Evolutionary conservation across 2,113 vertebrate genomes (phyloP).

Genomic region (Neolamprologus longior): DNA sequence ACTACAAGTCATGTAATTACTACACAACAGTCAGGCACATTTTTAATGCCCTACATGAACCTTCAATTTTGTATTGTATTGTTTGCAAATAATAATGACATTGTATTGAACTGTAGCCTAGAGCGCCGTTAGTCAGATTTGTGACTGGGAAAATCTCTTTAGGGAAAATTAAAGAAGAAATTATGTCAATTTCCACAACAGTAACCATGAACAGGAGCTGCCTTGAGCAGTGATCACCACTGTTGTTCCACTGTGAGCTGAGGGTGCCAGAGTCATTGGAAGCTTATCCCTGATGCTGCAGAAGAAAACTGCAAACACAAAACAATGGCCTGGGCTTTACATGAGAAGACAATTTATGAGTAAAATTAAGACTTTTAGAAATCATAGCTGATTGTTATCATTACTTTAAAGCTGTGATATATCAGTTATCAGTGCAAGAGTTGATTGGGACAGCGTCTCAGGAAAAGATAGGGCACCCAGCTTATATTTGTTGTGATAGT

Average conservation of each 20-base stretch:
- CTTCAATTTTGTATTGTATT: background rate
- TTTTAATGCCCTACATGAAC: background rate
- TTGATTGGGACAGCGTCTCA: background rate
- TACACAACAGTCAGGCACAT: background rate
- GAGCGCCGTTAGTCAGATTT: background rate
- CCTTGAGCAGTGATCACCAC: background rate
- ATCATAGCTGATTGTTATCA: background rate
- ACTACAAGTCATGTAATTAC: constrained; percentile 9
- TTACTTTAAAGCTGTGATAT: background rate
- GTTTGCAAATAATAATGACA: background rate
- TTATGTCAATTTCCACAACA: background rate
- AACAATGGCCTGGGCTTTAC: background rate
- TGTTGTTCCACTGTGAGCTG: background rate
- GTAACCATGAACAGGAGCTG: background rate
- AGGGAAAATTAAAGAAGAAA: background rate
- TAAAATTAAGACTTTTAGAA: background rate
- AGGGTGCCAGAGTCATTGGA: background rate
- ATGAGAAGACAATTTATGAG: background rate
- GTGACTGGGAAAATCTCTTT: background rate
- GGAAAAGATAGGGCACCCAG: background rate
- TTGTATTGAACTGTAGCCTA: background rate
- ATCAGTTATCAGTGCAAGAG: background rate
- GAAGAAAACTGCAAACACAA: background rate
- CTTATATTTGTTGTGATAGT: background rate
- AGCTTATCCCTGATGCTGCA: background rate